These are phyloP conservation scores for Cydia pomonella DNA, from an alignment of 1,140 invertebrate genomes.

Conservation along the genomic window DNA sequence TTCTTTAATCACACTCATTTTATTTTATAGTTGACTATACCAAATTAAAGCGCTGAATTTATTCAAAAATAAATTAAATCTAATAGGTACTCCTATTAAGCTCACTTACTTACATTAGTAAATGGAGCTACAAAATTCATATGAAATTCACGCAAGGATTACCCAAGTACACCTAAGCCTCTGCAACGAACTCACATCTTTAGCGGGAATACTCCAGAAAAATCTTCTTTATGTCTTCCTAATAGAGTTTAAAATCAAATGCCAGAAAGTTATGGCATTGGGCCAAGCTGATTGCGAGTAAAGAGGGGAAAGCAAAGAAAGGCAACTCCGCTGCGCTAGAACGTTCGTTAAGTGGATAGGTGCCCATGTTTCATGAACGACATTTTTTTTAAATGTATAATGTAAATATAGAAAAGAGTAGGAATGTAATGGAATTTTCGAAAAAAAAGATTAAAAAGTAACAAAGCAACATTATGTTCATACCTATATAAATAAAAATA, in stretches of 20 bases:
- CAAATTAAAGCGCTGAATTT: background rate
- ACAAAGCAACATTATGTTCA: no score
- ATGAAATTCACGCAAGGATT: constrained; percentile 3
- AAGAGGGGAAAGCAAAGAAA: background rate
- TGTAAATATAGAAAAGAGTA: no score
- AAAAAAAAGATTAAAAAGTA: no score
- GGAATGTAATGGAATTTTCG: no score
- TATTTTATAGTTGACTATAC: no score
- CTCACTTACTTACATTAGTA: no score
- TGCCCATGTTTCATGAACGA: background rate
- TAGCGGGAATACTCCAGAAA: background rate
- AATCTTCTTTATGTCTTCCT: background rate
- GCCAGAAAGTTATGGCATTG: background rate
- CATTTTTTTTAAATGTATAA: no score
- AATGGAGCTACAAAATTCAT: background rate
- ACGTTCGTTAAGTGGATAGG: background rate
- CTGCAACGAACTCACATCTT: background rate
- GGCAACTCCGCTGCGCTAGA: background rate
- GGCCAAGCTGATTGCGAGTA: constrained; percentile 11
- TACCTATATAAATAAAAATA: no score
- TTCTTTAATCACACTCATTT: no score
- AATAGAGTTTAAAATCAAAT: background rate
- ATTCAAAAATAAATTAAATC: background rate
- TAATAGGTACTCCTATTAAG: background rate
- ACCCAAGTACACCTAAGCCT: background rate